phyloP scores from a whole-genome alignment of 1,140 invertebrate species.

The Drosophila miranda region DNA sequence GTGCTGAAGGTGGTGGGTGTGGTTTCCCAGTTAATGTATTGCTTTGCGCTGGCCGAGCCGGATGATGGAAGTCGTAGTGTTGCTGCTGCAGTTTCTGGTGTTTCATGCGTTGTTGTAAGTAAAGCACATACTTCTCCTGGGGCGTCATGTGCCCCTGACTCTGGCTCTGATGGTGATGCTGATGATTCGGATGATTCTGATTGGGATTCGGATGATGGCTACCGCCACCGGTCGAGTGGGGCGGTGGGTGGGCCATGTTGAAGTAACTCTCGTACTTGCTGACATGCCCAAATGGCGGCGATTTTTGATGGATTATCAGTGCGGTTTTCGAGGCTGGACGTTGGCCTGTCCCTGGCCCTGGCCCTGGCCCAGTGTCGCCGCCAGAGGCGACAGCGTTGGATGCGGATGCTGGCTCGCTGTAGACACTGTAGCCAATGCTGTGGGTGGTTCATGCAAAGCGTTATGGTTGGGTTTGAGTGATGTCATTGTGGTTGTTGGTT shows the following conservation, averaged over 20 bases:
- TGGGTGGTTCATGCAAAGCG: conserved; percentile 49
- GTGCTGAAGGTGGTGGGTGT: conserved; percentile 34
- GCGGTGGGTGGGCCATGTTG: conserved; percentile 49
- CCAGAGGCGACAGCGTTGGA: conserved; percentile 16
- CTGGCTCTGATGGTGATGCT: conserved; percentile 23
- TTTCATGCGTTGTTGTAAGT: conserved; percentile 78
- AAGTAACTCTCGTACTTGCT: conserved; percentile 71
- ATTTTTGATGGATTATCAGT: conserved; percentile 64
- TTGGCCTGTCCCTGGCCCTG: conserved; percentile 1
- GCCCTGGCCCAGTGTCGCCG: conserved; percentile 15
- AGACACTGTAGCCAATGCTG: conserved; percentile 49
- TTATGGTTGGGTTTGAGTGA: conserved; percentile 31
- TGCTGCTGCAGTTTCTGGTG: conserved; percentile 60
- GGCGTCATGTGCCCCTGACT: conserved; percentile 64
- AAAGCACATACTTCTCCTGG: conserved; percentile 79
- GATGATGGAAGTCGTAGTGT: conserved; percentile 45
- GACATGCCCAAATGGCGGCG: conserved; percentile 48
- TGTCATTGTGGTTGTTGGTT: conserved; percentile 1
- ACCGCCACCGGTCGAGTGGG: conserved; percentile 15
- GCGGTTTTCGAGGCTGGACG: conserved; percentile 48
- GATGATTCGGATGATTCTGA: conserved; percentile 19
- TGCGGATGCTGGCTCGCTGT: conserved; percentile 27
- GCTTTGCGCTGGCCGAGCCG: conserved; percentile 57
- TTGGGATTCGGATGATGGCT: too few relatives aligned
- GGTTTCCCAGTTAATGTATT: conserved; percentile 62